phyloP scores from a whole-genome alignment of 2,797 vertebrate species.

The Rhadinocentrus ornatus region DNA sequence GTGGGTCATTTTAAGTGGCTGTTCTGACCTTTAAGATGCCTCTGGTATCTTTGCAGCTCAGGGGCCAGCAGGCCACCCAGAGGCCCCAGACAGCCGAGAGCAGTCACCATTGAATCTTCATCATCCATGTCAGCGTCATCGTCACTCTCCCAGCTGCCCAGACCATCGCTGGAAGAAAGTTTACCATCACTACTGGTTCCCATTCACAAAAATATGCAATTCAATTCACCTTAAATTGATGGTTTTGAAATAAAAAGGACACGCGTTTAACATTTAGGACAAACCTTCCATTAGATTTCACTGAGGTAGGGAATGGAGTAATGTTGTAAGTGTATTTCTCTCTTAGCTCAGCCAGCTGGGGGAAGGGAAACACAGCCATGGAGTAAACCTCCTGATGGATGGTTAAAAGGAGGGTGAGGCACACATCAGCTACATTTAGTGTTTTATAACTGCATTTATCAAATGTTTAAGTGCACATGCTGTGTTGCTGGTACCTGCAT shows the following conservation, averaged over 20 bases:
- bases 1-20: not conserved
- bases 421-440: not conserved
- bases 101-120: slow-evolving; percentile 89
- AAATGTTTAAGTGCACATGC: not conserved
- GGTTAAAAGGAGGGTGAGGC: not conserved
- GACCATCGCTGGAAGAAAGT: slow-evolving; percentile 47
- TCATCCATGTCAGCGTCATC: slow-evolving; percentile 94
- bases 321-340: slow-evolving; percentile 99
- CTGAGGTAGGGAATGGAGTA: slow-evolving; percentile 93
- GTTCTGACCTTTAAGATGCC: slow-evolving; percentile 90
- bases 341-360: slow-evolving; percentile 94
- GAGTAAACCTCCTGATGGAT: slow-evolving; percentile 91
- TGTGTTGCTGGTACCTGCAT: slow-evolving; percentile 87
- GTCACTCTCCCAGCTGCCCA: slow-evolving; percentile 91
- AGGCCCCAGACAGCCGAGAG: slow-evolving; percentile 95
- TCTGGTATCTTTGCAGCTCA: slow-evolving; percentile 94
- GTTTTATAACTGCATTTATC: not conserved
- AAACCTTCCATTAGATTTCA: slow-evolving; percentile 85
- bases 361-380: slow-evolving; percentile 96
- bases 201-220: not conserved
- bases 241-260: not conserved
- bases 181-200: not conserved
- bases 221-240: not conserved
- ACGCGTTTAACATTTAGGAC: slow-evolving; percentile 8
- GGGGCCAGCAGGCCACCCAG: slow-evolving; percentile 92